Percentiles rank a stretch among this genome's conserved stretches.
These are phyloP conservation scores for Pteromalus puparum DNA, from an alignment of 1,140 invertebrate genomes.

Conservation along the genomic window DNA sequence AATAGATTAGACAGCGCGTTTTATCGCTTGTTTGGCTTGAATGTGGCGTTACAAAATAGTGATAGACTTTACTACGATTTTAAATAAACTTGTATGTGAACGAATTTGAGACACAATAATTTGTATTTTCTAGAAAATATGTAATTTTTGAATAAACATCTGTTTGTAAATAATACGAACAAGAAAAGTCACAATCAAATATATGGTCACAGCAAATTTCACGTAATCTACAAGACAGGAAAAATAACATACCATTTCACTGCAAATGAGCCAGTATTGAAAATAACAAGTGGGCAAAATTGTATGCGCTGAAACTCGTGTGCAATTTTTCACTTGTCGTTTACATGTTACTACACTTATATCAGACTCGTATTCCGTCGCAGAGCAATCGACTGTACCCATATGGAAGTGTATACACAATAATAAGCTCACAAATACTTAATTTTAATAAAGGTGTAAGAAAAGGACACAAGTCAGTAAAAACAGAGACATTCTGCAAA, in stretches of 20 bases:
- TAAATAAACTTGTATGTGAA: neutral
- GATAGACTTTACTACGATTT: neutral
- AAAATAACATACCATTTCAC: constrained; percentile 25
- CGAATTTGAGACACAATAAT: neutral
- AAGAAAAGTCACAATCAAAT: neutral
- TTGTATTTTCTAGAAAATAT: neutral
- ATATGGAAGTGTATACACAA: neutral
- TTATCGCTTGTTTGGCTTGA: neutral
- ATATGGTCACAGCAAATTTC: neutral
- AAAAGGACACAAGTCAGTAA: neutral
- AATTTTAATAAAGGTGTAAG: neutral
- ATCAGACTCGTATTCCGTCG: neutral
- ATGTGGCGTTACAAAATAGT: neutral
- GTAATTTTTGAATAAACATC: neutral
- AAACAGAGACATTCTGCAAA: constrained; percentile 4
- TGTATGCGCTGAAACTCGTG: neutral
- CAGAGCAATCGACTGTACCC: neutral
- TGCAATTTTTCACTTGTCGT: constrained; percentile 9
- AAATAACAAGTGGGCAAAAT: constrained; percentile 34
- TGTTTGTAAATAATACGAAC: neutral
- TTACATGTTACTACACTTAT: neutral
- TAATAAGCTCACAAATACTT: neutral
- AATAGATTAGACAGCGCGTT: neutral
- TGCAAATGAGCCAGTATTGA: constrained; percentile 2
- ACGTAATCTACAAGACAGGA: neutral